A percentile compares a stretch with the other conserved stretches of the same genome.
phyloP scores from a whole-genome alignment of 1,140 invertebrate genomes.

The Listronotus oregonensis region DNA sequence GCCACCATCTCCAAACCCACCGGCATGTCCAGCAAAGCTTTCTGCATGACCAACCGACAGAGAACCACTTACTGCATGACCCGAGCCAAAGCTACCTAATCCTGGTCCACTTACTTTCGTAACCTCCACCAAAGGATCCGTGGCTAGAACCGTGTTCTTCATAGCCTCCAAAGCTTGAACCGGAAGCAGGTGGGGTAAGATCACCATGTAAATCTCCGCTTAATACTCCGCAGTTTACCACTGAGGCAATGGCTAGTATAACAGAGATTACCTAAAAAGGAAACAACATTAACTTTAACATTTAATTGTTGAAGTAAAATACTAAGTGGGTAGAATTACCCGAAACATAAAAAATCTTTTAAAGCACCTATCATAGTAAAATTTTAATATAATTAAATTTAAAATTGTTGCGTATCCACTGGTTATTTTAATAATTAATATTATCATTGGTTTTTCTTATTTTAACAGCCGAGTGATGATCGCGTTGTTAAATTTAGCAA shows the following conservation, averaged over 20 bases:
- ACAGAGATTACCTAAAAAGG: conserved; percentile 38
- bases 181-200: conserved; percentile 39
- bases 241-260: conserved; percentile 38
- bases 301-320: too few relatives aligned
- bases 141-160: conserved; percentile 14
- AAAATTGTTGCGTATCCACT: too few relatives aligned
- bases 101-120: neutral
- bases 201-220: conserved; percentile 35
- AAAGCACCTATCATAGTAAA: too few relatives aligned
- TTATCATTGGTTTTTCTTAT: too few relatives aligned
- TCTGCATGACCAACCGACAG: neutral
- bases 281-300: neutral
- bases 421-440: too few relatives aligned
- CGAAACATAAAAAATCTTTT: too few relatives aligned
- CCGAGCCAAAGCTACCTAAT: neutral
- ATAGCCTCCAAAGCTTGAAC: conserved; percentile 10
- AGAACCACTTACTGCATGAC: neutral
- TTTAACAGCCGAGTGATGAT: too few relatives aligned
- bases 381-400: too few relatives aligned
- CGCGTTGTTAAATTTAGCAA: too few relatives aligned
- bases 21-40: too few relatives aligned
- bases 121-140: conserved; percentile 4
- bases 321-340: too few relatives aligned
- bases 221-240: conserved; percentile 40
- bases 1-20: conserved; percentile 2